A percentile compares a stretch with the other conserved stretches of the same genome.
Evolutionary conservation across 2,113 vertebrate genomes (phyloP).

Genomic region (Elgaria multicarinata): DNA sequence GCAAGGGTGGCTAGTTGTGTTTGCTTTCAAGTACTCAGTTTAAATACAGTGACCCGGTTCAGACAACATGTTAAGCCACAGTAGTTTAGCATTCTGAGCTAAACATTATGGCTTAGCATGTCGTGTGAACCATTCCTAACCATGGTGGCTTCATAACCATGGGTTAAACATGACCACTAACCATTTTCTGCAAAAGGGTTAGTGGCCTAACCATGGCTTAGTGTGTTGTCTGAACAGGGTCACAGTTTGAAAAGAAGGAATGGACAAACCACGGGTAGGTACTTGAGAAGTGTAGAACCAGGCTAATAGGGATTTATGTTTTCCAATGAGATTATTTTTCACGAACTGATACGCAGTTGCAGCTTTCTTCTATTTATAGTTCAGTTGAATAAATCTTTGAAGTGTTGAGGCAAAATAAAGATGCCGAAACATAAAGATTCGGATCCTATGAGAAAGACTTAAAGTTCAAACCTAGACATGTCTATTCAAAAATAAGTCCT

Average conservation of each 20-base stretch:
- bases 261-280: not conserved
- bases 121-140: too few relatives aligned
- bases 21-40: not conserved
- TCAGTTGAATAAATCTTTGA: not conserved
- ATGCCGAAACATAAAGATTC: not conserved
- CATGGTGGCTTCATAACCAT: too few relatives aligned
- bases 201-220: too few relatives aligned
- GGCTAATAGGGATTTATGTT: not conserved
- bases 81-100: too few relatives aligned
- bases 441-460: not conserved
- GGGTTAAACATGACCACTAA: too few relatives aligned
- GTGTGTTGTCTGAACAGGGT: too few relatives aligned
- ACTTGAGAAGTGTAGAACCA: not conserved
- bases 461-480: not conserved
- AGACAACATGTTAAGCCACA: too few relatives aligned
- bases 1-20: not conserved
- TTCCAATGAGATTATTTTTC: not conserved
- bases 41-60: too few relatives aligned
- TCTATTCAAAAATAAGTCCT: not conserved
- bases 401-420: not conserved
- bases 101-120: too few relatives aligned
- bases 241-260: not conserved
- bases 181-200: too few relatives aligned
- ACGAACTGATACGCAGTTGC: not conserved
- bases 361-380: not conserved